These are phyloP conservation scores for Brachyhypopomus occidentalis DNA, from an alignment of 2,113 vertebrate species.

Conservation along the genomic window DNA sequence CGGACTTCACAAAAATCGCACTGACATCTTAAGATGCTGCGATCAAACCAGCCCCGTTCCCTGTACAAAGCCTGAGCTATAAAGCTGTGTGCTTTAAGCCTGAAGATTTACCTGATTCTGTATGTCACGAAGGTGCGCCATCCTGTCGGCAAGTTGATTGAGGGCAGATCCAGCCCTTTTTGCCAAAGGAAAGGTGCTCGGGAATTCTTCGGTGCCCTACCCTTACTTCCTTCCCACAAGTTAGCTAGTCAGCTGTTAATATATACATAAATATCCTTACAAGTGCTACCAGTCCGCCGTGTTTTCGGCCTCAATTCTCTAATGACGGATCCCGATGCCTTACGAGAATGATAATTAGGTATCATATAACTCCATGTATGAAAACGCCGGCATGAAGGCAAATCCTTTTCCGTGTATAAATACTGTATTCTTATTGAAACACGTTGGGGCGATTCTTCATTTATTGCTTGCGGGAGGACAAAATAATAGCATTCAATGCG, in stretches of 20 bases:
- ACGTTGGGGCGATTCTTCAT: conserved; percentile 68
- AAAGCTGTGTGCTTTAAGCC: background rate
- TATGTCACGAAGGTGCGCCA: conserved; percentile 78
- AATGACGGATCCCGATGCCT: conserved; percentile 59
- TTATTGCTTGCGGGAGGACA: conserved; percentile 69
- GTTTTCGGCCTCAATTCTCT: conserved; percentile 69
- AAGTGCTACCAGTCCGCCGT: conserved; percentile 71
- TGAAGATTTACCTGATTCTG: conserved; percentile 73
- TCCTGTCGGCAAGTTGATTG: conserved; percentile 58
- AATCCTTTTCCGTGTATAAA: conserved; percentile 51
- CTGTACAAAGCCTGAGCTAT: background rate
- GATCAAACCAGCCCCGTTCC: no score
- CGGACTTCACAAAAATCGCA: no score
- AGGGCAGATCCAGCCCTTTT: conserved; percentile 55
- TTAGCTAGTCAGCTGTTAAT: conserved; percentile 62
- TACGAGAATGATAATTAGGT: conserved; percentile 58
- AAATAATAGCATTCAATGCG: conserved; percentile 68
- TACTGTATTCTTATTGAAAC: conserved; percentile 67
- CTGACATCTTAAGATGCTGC: no score
- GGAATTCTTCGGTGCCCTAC: conserved; percentile 46
- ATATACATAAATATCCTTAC: conserved; percentile 67
- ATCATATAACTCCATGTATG: conserved; percentile 65
- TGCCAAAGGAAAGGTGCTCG: conserved; percentile 40
- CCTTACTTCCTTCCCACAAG: conserved; percentile 52
- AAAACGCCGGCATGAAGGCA: conserved; percentile 26